phyloP scores from a whole-genome alignment of 2,797 vertebrate species.

The Glyptemys insculpta region DNA sequence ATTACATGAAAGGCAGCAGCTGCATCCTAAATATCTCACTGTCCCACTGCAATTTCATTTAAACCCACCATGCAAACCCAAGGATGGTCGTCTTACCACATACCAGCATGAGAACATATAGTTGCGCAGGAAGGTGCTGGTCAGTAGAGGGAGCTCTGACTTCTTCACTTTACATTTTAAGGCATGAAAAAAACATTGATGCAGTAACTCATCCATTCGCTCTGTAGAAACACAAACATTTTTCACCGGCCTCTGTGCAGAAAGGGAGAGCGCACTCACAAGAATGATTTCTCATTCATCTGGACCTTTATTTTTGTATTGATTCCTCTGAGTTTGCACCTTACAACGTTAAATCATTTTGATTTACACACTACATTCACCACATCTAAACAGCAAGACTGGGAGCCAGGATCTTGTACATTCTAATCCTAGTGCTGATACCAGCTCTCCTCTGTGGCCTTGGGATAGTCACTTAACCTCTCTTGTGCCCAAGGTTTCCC shows the following conservation, averaged over 20 bases:
- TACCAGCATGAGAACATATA: constrained; percentile 98
- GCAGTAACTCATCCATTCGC: constrained; percentile 91
- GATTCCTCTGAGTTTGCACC: not conserved
- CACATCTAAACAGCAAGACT: not conserved
- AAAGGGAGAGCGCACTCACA: not conserved
- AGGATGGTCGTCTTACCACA: constrained; percentile 11
- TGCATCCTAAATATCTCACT: not conserved
- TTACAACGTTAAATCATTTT: no score
- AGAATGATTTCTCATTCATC: not conserved
- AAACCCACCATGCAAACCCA: not conserved
- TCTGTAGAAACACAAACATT: constrained; percentile 81
- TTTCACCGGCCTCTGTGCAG: not conserved
- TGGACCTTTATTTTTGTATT: not conserved
- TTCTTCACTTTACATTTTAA: constrained; percentile 95
- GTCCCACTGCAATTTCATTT: not conserved
- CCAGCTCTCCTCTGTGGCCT: no score
- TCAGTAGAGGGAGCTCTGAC: constrained; percentile 94
- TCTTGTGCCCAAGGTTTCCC: not conserved
- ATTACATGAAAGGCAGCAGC: not conserved
- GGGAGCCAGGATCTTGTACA: not conserved
- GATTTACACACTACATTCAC: not conserved
- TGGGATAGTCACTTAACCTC: not conserved
- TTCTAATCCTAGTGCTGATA: not conserved
- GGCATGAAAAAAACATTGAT: constrained; percentile 94
- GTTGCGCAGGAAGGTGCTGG: constrained; percentile 93